phyloP scores from a whole-genome alignment of 2,113 vertebrate species.

The Salminus brasiliensis region DNA sequence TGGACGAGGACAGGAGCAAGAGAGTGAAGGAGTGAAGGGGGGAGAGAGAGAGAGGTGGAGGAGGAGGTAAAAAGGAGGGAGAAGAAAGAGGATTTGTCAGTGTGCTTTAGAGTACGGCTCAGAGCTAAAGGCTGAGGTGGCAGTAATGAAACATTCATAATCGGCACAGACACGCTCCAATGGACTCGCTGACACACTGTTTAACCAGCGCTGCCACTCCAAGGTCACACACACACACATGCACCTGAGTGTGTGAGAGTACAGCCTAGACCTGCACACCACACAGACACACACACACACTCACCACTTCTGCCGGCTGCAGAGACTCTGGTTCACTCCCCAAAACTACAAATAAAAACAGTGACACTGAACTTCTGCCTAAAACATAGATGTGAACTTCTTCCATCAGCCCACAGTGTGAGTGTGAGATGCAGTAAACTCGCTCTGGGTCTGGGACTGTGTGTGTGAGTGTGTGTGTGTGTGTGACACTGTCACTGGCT shows the following conservation, averaged over 20 bases:
- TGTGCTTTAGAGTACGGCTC: slow-evolving; percentile 60
- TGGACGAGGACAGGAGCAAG: background rate
- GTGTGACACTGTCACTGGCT: slow-evolving; percentile 43
- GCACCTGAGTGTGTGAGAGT: slow-evolving; percentile 32
- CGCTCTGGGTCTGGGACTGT: background rate
- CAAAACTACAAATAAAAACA: background rate
- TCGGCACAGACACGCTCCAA: slow-evolving; percentile 80
- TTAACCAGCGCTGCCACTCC: slow-evolving; percentile 75
- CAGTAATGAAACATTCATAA: slow-evolving; percentile 85
- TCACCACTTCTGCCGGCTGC: slow-evolving; percentile 14
- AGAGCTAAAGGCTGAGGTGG: slow-evolving; percentile 75
- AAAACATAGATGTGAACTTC: background rate
- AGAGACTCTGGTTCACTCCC: slow-evolving; percentile 53
- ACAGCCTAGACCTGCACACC: slow-evolving; percentile 25
- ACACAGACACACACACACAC: slow-evolving; percentile 36
- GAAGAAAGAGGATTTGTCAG: slow-evolving; percentile 83
- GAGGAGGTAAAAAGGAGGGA: slow-evolving; percentile 57
- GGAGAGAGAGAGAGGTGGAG: slow-evolving; percentile 68
- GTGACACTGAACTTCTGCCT: background rate
- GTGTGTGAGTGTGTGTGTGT: slow-evolving; percentile 9
- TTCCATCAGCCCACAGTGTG: background rate
- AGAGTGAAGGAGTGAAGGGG: slow-evolving; percentile 53
- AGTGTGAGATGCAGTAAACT: background rate
- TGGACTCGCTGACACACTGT: slow-evolving; percentile 77
- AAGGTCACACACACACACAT: slow-evolving; percentile 75